A percentile compares a stretch with the other conserved stretches of the same genome.
phyloP scores from a whole-genome alignment of 2,797 vertebrate genomes.

The Epinephelus malabaricus region DNA sequence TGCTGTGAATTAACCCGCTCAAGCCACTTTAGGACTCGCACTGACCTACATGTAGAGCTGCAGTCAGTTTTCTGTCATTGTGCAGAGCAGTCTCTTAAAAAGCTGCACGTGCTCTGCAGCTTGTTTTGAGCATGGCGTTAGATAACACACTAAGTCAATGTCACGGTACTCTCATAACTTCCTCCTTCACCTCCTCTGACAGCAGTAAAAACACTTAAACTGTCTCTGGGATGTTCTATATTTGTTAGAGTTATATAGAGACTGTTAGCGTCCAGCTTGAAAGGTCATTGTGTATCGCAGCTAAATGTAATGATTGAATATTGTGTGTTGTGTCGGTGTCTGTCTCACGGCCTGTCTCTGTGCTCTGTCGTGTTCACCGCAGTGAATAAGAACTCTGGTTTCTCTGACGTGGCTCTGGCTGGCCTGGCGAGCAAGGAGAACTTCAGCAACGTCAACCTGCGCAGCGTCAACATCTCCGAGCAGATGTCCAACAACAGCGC shows the following conservation, averaged over 20 bases:
- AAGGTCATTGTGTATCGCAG: background rate
- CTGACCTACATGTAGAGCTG: conserved; percentile 24
- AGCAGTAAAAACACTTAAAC: conserved; percentile 12
- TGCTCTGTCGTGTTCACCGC: conserved; percentile 14
- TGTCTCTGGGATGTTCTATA: conserved; percentile 5
- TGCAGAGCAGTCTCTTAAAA: conserved; percentile 13
- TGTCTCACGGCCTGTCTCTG: background rate
- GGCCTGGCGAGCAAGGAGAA: conserved; percentile 96
- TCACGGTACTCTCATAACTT: conserved; percentile 19
- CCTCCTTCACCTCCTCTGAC: conserved; percentile 15
- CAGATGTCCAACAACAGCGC: conserved; percentile 96
- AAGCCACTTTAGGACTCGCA: background rate
- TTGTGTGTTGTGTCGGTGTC: background rate
- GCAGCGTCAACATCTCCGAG: conserved; percentile 92
- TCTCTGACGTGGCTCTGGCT: conserved; percentile 93
- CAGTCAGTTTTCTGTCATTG: conserved; percentile 46
- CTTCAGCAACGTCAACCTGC: conserved; percentile 92
- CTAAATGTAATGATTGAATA: background rate
- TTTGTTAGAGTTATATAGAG: background rate
- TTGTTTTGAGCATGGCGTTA: conserved; percentile 3
- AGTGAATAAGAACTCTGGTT: conserved; percentile 92
- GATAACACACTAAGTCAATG: conserved; percentile 11
- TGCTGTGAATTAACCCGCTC: background rate
- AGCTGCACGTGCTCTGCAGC: background rate
- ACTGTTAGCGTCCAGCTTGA: background rate